These are phyloP conservation scores for Ardeotis arabs DNA, from an alignment of 2,113 vertebrate genomes.

Conservation along the genomic window DNA sequence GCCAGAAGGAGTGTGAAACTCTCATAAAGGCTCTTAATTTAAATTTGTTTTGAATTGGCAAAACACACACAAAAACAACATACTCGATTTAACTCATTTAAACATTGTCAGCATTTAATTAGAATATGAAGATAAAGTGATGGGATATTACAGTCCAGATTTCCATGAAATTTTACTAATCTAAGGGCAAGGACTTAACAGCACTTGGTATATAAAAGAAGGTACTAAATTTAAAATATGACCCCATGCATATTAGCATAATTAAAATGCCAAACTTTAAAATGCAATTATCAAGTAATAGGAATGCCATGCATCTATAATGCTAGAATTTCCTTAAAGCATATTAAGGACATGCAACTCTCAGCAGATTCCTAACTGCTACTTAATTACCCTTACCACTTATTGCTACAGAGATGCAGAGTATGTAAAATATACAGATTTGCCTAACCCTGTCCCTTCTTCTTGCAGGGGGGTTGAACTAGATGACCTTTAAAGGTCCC, in stretches of 20 bases:
- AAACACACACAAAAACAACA: neutral
- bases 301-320: conserved; percentile 9
- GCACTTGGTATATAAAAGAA: conserved; percentile 35
- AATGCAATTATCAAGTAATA: conserved; percentile 55
- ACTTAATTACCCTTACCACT: conserved; percentile 42
- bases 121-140: neutral
- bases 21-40: conserved; percentile 26
- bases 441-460: neutral
- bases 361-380: conserved; percentile 66
- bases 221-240: conserved; percentile 54
- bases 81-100: neutral
- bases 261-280: conserved; percentile 57
- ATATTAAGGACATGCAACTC: conserved; percentile 31
- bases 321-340: conserved; percentile 31
- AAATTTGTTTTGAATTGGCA: conserved; percentile 44
- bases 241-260: conserved; percentile 3
- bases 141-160: conserved; percentile 8
- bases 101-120: conserved; percentile 48
- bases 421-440: neutral
- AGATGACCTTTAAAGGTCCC: too few species aligned
- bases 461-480: too few species aligned
- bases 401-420: neutral
- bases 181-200: conserved; percentile 28
- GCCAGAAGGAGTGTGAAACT: neutral
- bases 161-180: conserved; percentile 25